These are phyloP conservation scores for Drosophila formosana DNA, from an alignment of 2,888 invertebrate species.

Conservation along the genomic window DNA sequence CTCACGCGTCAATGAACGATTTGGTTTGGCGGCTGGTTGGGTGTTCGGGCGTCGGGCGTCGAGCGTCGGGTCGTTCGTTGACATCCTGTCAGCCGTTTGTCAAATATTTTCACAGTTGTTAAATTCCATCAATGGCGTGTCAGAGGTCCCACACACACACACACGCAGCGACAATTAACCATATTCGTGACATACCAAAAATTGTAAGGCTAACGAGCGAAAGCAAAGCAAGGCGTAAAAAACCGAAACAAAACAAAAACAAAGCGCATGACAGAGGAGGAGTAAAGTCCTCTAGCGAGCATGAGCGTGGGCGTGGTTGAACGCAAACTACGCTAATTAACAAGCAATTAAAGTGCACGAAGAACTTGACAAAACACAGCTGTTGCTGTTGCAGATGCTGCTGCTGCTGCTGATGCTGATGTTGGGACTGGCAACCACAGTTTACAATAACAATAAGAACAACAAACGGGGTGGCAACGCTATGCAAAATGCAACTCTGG, in stretches of 20 bases:
- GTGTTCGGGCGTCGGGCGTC: slow-evolving; percentile 23
- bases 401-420: slow-evolving; percentile 28
- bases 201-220: slow-evolving; percentile 26
- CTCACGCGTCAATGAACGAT: slow-evolving; percentile 72
- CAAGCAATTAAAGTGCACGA: slow-evolving; percentile 64
- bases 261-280: neutral
- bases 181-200: slow-evolving; percentile 40
- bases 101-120: slow-evolving; percentile 77
- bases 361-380: slow-evolving; percentile 67
- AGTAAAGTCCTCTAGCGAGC: neutral
- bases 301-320: slow-evolving; percentile 32
- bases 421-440: slow-evolving; percentile 44
- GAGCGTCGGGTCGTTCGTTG: slow-evolving; percentile 35
- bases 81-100: slow-evolving; percentile 54
- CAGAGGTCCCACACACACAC: slow-evolving; percentile 35
- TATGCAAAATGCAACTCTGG: slow-evolving; percentile 43
- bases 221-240: slow-evolving; percentile 6
- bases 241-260: slow-evolving; percentile 9
- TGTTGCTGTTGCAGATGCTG: slow-evolving; percentile 44
- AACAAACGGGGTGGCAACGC: slow-evolving; percentile 42
- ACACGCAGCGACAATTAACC: slow-evolving; percentile 49
- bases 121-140: slow-evolving; percentile 69
- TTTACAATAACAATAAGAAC: slow-evolving; percentile 36
- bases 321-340: slow-evolving; percentile 73
- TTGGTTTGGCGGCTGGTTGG: slow-evolving; percentile 34